These are phyloP conservation scores for Eupithecia dodoneata DNA, from an alignment of 2,888 invertebrate genomes.

Conservation along the genomic window DNA sequence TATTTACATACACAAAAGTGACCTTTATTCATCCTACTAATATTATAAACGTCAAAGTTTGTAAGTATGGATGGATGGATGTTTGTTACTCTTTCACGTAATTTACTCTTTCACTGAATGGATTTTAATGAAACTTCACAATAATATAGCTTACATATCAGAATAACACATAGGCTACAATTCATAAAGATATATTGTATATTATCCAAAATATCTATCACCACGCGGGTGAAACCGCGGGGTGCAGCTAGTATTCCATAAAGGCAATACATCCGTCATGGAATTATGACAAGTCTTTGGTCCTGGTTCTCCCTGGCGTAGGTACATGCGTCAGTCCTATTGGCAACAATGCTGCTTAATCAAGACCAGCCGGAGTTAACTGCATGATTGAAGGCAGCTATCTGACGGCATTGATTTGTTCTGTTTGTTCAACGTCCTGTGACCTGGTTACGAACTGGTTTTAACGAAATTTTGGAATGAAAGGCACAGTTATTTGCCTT, in stretches of 20 bases:
- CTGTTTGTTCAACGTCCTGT: conserved; percentile 6
- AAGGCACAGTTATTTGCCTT: neutral
- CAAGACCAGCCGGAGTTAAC: conserved; percentile 26
- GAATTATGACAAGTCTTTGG: neutral
- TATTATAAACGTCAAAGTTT: too few species aligned
- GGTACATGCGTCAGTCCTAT: conserved; percentile 22
- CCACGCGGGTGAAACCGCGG: too few species aligned
- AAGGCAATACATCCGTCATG: neutral
- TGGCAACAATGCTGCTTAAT: conserved; percentile 34
- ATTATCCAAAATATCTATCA: too few species aligned
- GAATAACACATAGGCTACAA: too few species aligned
- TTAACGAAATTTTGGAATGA: neutral
- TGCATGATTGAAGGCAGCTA: conserved; percentile 30
- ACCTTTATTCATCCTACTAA: neutral
- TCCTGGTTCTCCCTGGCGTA: neutral
- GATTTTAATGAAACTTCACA: too few species aligned
- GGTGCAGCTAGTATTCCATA: too few species aligned
- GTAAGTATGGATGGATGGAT: too few species aligned
- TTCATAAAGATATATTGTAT: too few species aligned
- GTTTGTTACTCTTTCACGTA: too few species aligned
- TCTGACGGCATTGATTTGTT: conserved; percentile 29
- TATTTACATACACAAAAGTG: neutral
- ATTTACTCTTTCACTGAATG: too few species aligned
- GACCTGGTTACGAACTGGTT: conserved; percentile 16
- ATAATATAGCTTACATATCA: too few species aligned